Evolutionary conservation across 2,888 invertebrate genomes (phyloP), one percentile per base, ranked within the genome.

Genomic region (Mimachlamys varia): DNA sequence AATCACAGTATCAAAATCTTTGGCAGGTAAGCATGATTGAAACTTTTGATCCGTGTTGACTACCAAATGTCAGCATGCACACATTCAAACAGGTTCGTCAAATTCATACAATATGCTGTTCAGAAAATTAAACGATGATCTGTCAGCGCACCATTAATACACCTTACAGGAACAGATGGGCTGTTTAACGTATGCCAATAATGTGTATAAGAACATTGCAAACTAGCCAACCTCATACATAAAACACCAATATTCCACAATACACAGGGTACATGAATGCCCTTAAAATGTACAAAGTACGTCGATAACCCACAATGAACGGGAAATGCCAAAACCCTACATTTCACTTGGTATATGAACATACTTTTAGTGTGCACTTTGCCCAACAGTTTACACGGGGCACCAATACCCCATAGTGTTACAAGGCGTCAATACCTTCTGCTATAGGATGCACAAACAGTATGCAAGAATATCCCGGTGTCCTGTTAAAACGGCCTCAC

Each of bases 1-100:
- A 33, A 76, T 76, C 76, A 76, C 15, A 33, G 27, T 76, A 76
- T 76, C 33, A 76, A 76, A 76, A 76, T 76, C 27, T 76, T 76
- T 76, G 76, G 76, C 76, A 76, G 33, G 76, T 33, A 33, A 76
- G 22, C 15, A 76, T 76, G 27, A 76, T 76, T 76, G 76, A 76
- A 33, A 76, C 33, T 76, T 76, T 76, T 76, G 76, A 76, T 76
- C 76, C 76, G 76, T 76, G 76, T 27, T 76, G 76, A 76, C 76
- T 76, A 76, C 7, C 17, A 13, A 33, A 33, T 76, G 76, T 76
- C 76, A 76, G 12, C 76, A 76, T 76, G 27, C 33, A 12, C 33
- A 76, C 76, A 76, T 76, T 33, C 33, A 33, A 33, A 15, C 76
- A 12, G 33, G 76, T 33, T 76, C 76, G 33, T 76, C 76, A 76